Conservation (phyloP, 2,113 vertebrate species). For the Anser cygnoides region DNA sequence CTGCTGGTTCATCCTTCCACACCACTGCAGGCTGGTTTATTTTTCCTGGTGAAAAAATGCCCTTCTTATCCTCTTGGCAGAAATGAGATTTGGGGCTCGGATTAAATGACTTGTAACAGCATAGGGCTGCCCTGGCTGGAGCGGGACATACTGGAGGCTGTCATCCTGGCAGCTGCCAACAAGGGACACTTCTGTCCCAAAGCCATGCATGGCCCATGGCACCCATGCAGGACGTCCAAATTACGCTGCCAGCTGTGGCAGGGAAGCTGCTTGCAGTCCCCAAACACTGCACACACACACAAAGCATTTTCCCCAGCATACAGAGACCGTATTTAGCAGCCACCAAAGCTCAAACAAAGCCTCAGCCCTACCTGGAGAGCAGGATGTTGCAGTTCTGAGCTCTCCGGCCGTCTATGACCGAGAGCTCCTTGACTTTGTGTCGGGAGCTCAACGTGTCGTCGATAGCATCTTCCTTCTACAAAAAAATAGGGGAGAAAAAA, state of each 20-base stretch:
- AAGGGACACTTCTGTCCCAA: neutral
- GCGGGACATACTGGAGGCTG: neutral
- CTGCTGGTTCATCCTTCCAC: neutral
- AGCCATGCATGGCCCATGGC: neutral
- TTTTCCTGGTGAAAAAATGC: neutral
- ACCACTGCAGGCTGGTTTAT: neutral
- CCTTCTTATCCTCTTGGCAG: neutral
- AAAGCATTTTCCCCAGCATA: neutral
- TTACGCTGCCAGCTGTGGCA: neutral
- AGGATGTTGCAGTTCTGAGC: slow-evolving; percentile 99
- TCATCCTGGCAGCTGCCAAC: neutral
- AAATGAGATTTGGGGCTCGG: neutral
- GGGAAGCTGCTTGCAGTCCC: neutral
- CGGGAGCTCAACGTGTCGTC: slow-evolving; percentile 91
- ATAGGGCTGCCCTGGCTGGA: neutral
- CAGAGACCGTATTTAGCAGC: neutral
- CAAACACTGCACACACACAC: neutral
- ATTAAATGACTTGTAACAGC: neutral
- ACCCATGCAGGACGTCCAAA: rapidly evolving
- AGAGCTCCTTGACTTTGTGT: slow-evolving; percentile 96
- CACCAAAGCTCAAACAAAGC: neutral
- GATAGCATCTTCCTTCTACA: slow-evolving; percentile 92
- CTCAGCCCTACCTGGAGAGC: slow-evolving; percentile 87
- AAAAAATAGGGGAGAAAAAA: neutral
- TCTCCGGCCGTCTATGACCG: slow-evolving; percentile 94